Base-by-base conservation (phyloP, 2,797 vertebrate species). In the Oryzias sinensis region DNA sequence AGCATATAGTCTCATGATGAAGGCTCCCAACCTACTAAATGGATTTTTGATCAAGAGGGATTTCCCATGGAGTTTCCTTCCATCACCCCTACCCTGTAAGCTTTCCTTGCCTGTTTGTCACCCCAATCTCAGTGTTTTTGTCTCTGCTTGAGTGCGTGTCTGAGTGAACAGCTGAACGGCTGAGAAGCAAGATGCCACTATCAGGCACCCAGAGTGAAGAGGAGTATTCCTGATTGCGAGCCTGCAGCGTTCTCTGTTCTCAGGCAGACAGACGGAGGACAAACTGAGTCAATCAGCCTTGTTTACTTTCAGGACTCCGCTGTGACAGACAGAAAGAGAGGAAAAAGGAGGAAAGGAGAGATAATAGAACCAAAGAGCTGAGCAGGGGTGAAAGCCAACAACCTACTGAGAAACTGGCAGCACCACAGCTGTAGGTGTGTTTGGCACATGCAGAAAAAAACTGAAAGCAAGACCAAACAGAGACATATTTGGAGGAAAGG, bases 21-120 rank as follows among this genome's bases (percentile, higher is more conserved):
- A 37, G 27, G 27, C 27, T 29, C 27, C 1, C 27, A 29, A 37
- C 9, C 33, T 2, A 13, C 33, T 37, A 37, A 13, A 48, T 53
- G 16, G 70, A 63, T 7, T 43, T 58, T 59, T 74, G 66, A 78
- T 77, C 62, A 59, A 57, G 53, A 73, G 74, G 82, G 79, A 76
- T 83, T 85, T 87, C 80, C 77, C 76, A 75, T 3, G 71, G 80
- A 86, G 80, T 81, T 82, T 69, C 76, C 73, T 81, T 64, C 68
- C 65, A 56, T 81, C 59, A 79, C 74, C 72, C 72, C 71, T 55
- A 76, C 80, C 80, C 70, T 53, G 49, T 54, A 50, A 61, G 74
- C 68, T 43, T 56, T 57, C 53, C 46, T 55, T n/a, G 58, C 59
- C 56, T 65, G 64, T 18, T 70, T 76, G 84, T 84, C 81, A 86